Percentiles rank a stretch among this genome's conserved stretches.
Conservation (phyloP, 2,797 vertebrate species). For the Pangasius larnaudii region DNA sequence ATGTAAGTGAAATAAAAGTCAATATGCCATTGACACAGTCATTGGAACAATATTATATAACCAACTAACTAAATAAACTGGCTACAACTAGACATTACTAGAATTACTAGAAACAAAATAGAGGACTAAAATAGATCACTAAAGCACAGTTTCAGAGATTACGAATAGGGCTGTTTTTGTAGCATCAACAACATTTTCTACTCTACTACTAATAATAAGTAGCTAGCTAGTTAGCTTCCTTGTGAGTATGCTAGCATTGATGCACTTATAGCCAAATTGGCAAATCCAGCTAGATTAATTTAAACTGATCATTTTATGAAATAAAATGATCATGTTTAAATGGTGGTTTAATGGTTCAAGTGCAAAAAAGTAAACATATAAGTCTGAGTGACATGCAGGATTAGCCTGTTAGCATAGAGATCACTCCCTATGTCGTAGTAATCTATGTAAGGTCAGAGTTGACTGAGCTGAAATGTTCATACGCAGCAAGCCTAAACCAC, state of each 20-base stretch:
- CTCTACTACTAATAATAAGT: not conserved
- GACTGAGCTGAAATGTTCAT: not conserved
- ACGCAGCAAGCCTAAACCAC: not conserved
- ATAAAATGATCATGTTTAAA: not conserved
- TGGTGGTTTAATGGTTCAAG: not conserved
- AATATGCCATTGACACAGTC: not conserved
- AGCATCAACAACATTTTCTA: not conserved
- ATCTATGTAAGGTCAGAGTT: conserved; percentile 16
- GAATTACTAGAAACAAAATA: not conserved
- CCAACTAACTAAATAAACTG: not conserved
- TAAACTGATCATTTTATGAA: not conserved
- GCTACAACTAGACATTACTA: not conserved
- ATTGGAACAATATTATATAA: not conserved
- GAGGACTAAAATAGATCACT: not conserved
- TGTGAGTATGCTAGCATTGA: not conserved
- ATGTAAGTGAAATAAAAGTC: not conserved
- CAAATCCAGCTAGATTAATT: not conserved
- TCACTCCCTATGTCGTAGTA: not conserved
- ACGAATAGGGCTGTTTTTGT: not conserved
- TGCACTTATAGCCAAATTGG: not conserved
- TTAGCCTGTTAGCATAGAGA: not conserved
- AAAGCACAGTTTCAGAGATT: not conserved
- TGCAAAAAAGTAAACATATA: not conserved
- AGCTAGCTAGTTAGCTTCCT: not conserved
- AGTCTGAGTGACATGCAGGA: not conserved